Evolutionary conservation across 1,140 invertebrate species (phyloP), one percentile per base, ranked within the genome.

Genomic region (Atta cephalotes): DNA sequence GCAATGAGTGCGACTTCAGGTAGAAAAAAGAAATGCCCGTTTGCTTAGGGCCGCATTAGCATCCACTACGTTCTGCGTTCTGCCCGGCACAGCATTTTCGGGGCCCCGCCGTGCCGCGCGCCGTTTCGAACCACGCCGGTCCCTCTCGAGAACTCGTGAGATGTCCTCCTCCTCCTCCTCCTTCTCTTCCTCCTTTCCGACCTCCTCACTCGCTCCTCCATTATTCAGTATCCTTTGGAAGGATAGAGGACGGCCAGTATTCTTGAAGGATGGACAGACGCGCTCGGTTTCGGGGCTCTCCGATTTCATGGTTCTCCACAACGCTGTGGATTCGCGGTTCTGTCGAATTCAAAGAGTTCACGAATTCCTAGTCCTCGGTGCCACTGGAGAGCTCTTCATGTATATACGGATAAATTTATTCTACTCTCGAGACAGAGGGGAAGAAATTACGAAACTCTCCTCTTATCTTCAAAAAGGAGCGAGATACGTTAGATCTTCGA

Each of bases 11-110:
- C 71, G 85, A 45, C 66, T 66, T 80, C 89, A 90, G 89, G 89
- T 90, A 90, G 63, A 90, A 62, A 87, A 80, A 35, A 68, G 77
- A 31, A 80, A 89, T 90, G 53, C 82, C 84, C 77, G 88, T 90
- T 90, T 89, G 82, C 88, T 89, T 89, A 89, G 88, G 87, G 39
- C 70, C 84, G 87, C 74, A 89, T 88, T 85, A 89, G 84, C 87
- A 77, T 68, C 62, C 25, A 70, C 81, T 35, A 76, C 31, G 31
- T 35, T 35, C 31, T 7, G 3, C 63, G 31, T 86, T 80, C 66
- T 78, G 82, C 12, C 51, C 63, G 53, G 53, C 51, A 56, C 63
- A 45, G 53, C 51, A 56, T 74, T 76, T 58, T 63, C 56, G 58
- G 28, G 9, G 12, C 79, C 28, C 51, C 14, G 35, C 51, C n/a